Percentiles rank a stretch among this genome's conserved stretches.
phyloP scores from a whole-genome alignment of 2,888 invertebrate genomes.

The Drosophila flavopinicola region DNA sequence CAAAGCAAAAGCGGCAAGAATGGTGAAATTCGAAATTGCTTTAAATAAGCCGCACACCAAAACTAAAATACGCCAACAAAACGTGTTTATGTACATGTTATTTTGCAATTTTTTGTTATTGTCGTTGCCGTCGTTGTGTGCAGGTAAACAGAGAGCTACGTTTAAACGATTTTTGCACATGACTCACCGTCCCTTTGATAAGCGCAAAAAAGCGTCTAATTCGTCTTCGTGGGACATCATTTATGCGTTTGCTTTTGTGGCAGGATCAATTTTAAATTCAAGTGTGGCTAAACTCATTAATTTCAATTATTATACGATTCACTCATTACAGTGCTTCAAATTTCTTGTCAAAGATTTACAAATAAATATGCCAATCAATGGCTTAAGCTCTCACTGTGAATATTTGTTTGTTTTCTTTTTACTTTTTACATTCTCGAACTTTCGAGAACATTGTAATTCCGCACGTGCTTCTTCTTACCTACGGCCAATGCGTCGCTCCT shows the following conservation, averaged over 20 bases:
- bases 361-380: neutral
- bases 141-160: conserved; percentile 17
- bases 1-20: conserved; percentile 47
- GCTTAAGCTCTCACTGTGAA: conserved; percentile 3
- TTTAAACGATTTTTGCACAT: conserved; percentile 37
- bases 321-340: neutral
- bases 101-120: conserved; percentile 9
- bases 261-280: conserved; percentile 15
- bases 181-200: conserved; percentile 71
- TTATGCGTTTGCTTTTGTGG: conserved; percentile 9
- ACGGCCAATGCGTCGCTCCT: conserved; percentile 81
- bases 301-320: conserved; percentile 1
- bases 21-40: conserved; percentile 67
- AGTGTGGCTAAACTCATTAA: conserved; percentile 4
- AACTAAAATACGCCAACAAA: conserved; percentile 14
- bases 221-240: conserved; percentile 20
- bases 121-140: neutral
- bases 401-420: neutral
- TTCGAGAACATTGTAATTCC: conserved; percentile 24
- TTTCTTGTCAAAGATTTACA: neutral
- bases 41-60: conserved; percentile 14
- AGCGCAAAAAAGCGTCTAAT: conserved; percentile 27
- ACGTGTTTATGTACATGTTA: conserved; percentile 1
- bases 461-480: conserved; percentile 67
- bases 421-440: conserved; percentile 13